Evolutionary conservation across 35 echinoderm and acorn worm genomes (phyloP).

Genomic region (Diadema setosum): DNA sequence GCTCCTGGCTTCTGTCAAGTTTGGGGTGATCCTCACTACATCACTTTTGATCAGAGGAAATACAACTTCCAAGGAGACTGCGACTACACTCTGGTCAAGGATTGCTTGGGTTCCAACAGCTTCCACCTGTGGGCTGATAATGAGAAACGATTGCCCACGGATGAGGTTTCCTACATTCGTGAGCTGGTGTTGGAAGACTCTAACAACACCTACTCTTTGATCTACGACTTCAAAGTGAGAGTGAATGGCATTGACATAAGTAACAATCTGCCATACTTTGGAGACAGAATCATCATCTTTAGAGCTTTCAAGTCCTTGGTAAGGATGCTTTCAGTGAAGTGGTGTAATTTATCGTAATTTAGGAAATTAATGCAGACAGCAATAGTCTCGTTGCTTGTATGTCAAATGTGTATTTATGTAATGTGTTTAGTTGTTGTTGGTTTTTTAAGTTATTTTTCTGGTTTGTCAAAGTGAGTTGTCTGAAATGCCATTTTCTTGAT

Average conservation of each 20-base stretch:
- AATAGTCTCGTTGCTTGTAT: no score
- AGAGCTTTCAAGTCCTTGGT: not conserved
- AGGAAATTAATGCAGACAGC: no score
- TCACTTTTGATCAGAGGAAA: conserved; percentile 61
- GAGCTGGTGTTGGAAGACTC: conserved; percentile 51
- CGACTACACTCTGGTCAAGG: conserved; percentile 67
- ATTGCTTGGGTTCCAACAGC: conserved; percentile 26
- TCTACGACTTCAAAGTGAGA: conserved; percentile 37
- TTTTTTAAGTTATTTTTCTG: no score
- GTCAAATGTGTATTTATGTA: no score
- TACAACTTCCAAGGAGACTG: conserved; percentile 92
- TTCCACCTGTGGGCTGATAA: conserved; percentile 71
- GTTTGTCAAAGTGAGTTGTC: no score
- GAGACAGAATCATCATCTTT: not conserved
- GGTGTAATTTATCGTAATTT: no score
- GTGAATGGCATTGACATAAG: conserved; percentile 34
- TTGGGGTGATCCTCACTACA: conserved; percentile 85
- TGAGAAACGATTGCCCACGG: conserved; percentile 31
- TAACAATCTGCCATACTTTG: conserved; percentile 11
- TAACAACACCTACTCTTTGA: conserved; percentile 35
- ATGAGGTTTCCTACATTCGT: conserved; percentile 39
- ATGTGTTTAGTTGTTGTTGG: no score
- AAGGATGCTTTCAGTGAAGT: not conserved
- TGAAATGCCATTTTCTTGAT: no score
- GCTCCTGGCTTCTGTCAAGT: conserved; percentile 32